A percentile compares a stretch with the other conserved stretches of the same genome.
Conservation (phyloP, 2,888 invertebrate genomes). For the Melipona beecheii region DNA sequence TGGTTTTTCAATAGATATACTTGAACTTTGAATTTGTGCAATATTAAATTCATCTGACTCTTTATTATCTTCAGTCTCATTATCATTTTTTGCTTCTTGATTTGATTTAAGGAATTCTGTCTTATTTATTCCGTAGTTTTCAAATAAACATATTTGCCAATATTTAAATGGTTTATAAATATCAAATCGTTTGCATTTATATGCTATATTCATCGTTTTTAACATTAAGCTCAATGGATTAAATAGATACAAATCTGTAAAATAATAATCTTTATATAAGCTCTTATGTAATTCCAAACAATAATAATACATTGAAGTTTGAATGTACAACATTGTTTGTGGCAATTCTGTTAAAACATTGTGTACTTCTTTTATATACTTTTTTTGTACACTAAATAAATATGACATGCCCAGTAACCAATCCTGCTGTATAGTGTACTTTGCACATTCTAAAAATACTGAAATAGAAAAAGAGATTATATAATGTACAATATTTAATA, state of each 20-base stretch:
- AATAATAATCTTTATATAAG: slow-evolving; percentile 58
- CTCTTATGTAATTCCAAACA: slow-evolving; percentile 74
- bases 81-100: slow-evolving; percentile 3
- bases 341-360: slow-evolving; percentile 75
- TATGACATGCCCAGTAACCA: slow-evolving; percentile 85
- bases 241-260: slow-evolving; percentile 69
- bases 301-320: slow-evolving; percentile 78
- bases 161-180: slow-evolving; percentile 63
- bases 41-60: neutral
- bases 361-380: slow-evolving; percentile 70
- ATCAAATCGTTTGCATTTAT: slow-evolving; percentile 51
- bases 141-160: slow-evolving; percentile 60
- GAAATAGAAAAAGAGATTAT: slow-evolving; percentile 57
- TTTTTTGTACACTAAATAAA: slow-evolving; percentile 83
- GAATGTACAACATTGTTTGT: slow-evolving; percentile 72
- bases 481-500: slow-evolving; percentile 26
- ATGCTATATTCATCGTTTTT: slow-evolving; percentile 60
- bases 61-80: neutral
- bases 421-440: slow-evolving; percentile 85
- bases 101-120: neutral
- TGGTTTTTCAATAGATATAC: neutral
- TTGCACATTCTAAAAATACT: slow-evolving; percentile 85
- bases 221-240: slow-evolving; percentile 76
- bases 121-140: slow-evolving; percentile 30
- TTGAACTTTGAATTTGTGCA: neutral